These are phyloP conservation scores for Diogma glabrata DNA, from an alignment of 2,888 invertebrate genomes.

Conservation along the genomic window DNA sequence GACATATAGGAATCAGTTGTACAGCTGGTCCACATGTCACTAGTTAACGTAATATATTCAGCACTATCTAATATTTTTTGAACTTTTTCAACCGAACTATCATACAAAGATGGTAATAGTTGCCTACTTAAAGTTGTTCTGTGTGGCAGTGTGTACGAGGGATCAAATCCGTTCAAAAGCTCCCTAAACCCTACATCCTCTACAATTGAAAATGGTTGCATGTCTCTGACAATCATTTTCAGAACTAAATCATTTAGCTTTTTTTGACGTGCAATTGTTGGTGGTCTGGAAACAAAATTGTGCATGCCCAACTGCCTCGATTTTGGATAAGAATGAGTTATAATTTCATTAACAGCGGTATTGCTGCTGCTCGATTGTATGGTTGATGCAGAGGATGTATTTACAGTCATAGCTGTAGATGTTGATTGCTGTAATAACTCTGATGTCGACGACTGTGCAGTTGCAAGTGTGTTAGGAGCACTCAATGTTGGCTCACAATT, in stretches of 20 bases:
- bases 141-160: constrained; percentile 22
- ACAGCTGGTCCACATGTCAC: background rate
- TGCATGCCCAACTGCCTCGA: too few relatives aligned
- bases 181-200: constrained; percentile 19
- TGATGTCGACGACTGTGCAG: too few relatives aligned
- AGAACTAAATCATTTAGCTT: constrained; percentile 13
- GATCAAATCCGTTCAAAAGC: constrained; percentile 21
- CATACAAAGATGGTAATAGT: background rate
- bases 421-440: too few relatives aligned
- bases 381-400: too few relatives aligned
- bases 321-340: too few relatives aligned
- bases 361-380: too few relatives aligned
- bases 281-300: background rate
- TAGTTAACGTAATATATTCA: background rate
- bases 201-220: constrained; percentile 17
- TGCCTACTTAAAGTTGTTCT: constrained; percentile 19
- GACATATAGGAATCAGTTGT: background rate
- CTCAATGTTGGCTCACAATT: background rate
- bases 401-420: too few relatives aligned
- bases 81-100: background rate
- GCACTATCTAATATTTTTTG: background rate
- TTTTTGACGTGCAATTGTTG: constrained; percentile 7
- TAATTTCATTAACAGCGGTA: too few relatives aligned
- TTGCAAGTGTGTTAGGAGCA: too few relatives aligned
- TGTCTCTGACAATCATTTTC: constrained; percentile 15